Evolutionary conservation across 2,113 vertebrate species (phyloP).

Genomic region (Pungitius pungitius): DNA sequence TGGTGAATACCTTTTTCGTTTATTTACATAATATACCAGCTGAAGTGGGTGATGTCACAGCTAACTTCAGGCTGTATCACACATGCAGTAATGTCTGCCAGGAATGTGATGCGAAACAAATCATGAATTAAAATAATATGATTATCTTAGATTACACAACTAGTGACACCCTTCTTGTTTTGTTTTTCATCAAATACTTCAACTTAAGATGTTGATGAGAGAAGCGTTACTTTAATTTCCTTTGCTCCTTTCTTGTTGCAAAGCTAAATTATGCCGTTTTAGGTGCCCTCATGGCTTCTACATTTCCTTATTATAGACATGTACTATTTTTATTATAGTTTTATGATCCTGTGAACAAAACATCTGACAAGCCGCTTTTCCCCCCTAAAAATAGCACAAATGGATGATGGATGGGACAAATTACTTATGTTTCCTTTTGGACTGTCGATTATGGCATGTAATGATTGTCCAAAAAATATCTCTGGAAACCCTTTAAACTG

Average conservation of each 20-base stretch:
- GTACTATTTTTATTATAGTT: neutral
- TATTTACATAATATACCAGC: neutral
- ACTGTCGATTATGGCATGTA: constrained; percentile 35
- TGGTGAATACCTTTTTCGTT: neutral
- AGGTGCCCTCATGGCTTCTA: neutral
- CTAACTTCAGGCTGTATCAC: neutral
- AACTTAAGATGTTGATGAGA: constrained; percentile 1
- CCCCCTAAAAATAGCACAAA: constrained; percentile 25
- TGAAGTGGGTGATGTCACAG: too few relatives aligned
- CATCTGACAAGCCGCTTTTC: constrained; percentile 21
- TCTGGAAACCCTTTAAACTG: constrained; percentile 51
- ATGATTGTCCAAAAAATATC: constrained; percentile 32
- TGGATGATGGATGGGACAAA: constrained; percentile 21
- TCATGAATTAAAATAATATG: neutral
- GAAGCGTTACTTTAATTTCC: constrained; percentile 12
- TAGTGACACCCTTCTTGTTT: neutral
- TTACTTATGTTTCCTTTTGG: constrained; percentile 26
- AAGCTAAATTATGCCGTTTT: constrained; percentile 8
- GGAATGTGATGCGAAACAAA: neutral
- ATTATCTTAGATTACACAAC: neutral
- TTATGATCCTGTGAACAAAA: neutral
- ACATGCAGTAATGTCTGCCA: neutral
- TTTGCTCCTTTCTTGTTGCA: neutral
- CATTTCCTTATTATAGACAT: neutral
- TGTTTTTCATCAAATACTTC: neutral